Conservation (phyloP, 2,888 invertebrate genomes). For the Thera obeliscata region DNA sequence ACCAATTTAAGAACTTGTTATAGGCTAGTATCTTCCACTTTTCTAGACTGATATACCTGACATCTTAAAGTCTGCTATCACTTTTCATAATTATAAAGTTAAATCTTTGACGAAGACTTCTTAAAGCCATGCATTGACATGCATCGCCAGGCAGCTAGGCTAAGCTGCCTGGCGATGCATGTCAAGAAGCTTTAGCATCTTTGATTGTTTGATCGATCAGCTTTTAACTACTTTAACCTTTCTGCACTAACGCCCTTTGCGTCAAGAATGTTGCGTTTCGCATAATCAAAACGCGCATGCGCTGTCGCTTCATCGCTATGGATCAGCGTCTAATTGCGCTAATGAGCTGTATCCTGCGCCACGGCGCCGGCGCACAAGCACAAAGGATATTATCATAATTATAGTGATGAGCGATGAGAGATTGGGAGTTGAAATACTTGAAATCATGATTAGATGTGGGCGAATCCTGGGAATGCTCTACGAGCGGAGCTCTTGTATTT, state of each 20-base stretch:
- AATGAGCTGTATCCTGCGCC: conserved; percentile 70
- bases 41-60: no score
- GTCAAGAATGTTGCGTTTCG: conserved; percentile 8
- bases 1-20: no score
- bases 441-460: conserved; percentile 29
- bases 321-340: conserved; percentile 73
- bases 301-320: conserved; percentile 51
- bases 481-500: background rate
- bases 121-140: no score
- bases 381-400: conserved; percentile 44
- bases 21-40: no score
- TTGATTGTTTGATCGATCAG: background rate
- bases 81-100: no score
- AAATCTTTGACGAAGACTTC: no score
- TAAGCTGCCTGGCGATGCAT: background rate
- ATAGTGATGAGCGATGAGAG: conserved; percentile 40
- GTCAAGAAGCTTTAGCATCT: background rate
- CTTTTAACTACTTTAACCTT: background rate
- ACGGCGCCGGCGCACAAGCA: conserved; percentile 56
- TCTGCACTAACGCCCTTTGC: conserved; percentile 7
- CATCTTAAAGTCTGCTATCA: no score
- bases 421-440: conserved; percentile 31
- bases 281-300: conserved; percentile 33
- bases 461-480: conserved; percentile 19
- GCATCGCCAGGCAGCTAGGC: no score